Base-by-base conservation (phyloP, 2,888 invertebrate species). In the Drosophila tanythrix region DNA sequence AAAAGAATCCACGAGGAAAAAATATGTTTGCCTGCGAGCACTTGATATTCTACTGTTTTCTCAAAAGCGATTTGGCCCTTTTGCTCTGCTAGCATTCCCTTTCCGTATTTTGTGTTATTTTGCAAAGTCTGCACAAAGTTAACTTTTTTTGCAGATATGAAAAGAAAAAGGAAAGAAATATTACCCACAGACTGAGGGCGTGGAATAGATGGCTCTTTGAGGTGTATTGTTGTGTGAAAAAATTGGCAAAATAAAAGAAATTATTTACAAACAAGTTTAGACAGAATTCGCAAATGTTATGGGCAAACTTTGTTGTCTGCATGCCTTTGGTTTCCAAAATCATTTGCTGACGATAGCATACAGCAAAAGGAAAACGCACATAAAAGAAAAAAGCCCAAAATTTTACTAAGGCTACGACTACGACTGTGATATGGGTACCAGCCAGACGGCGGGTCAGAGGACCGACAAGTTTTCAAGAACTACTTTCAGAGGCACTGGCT, bases 261-360 rank as follows among this genome's bases (percentile, higher is more conserved):
- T 90, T 90, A 87, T 87, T 87, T 90, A 74, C 89, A 90, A 87
- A 90, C 87, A 87, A 87, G 81, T 83, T 87, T 82, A 85, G 83
- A 82, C 76, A 74, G 85, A 80, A 76, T 74, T 85, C 81, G 74
- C 86, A 79, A 86, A 78, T 88, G 86, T 90, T 87, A 90, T 87
- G 86, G 88, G 72, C 73, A 79, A 87, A 87, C 81, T 90, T 90
- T 90, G 79, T 69, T 86, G 83, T 76, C 79, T 81, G 83, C 75
- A 56, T 66, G 53, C 63, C 67, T 63, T 33, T 31, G 51, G 21
- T 43, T 57, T 48, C 46, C 36, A 25, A 31, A 74, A 60, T 53
- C 76, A 63, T 64, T 64, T 81, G 89, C 84, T 84, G 88, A 84
- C 85, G 78, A 74, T 81, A 79, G 77, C 74, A 82, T 50, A 48